Percentiles rank a stretch among this genome's conserved stretches.
Conservation (phyloP, 30 jellyfish, hydroid and myxozoan species). For the Pseudorhiza aurosa region DNA sequence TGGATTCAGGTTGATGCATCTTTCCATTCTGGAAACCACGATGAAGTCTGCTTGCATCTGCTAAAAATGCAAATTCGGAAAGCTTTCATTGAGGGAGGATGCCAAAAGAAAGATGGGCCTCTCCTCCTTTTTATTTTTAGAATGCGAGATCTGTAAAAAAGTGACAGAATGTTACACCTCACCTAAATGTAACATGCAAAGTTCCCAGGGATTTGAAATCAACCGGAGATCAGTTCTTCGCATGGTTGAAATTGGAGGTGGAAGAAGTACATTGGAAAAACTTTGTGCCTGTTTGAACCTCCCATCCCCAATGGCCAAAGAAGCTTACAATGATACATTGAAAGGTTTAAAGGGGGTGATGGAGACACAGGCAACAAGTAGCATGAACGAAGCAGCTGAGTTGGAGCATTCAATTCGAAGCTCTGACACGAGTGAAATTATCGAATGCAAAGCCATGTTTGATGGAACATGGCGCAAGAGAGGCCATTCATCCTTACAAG, state of each 20-base stretch:
- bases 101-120: not conserved
- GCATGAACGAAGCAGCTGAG: constrained; percentile 8
- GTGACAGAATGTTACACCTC: constrained; percentile 6
- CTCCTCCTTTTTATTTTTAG: not conserved
- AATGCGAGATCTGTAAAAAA: not conserved
- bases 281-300: not conserved
- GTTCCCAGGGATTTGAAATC: constrained; percentile 21
- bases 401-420: not conserved
- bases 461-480: constrained; percentile 56
- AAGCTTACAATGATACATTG: not conserved
- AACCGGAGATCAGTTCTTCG: constrained; percentile 30
- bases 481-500: constrained; percentile 44
- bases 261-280: constrained; percentile 4
- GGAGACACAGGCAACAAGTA: not conserved
- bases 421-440: not conserved
- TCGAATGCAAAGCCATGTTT: constrained; percentile 47
- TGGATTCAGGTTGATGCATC: no score
- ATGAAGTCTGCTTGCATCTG: no score
- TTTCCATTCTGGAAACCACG: no score
- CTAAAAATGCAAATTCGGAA: not conserved
- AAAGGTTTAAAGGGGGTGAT: not conserved
- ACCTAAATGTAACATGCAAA: not conserved
- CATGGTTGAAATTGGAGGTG: constrained; percentile 30
- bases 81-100: not conserved
- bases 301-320: not conserved